These are phyloP conservation scores for Brevipalpus yothersi DNA, from an alignment of 1,140 invertebrate species.

Conservation along the genomic window DNA sequence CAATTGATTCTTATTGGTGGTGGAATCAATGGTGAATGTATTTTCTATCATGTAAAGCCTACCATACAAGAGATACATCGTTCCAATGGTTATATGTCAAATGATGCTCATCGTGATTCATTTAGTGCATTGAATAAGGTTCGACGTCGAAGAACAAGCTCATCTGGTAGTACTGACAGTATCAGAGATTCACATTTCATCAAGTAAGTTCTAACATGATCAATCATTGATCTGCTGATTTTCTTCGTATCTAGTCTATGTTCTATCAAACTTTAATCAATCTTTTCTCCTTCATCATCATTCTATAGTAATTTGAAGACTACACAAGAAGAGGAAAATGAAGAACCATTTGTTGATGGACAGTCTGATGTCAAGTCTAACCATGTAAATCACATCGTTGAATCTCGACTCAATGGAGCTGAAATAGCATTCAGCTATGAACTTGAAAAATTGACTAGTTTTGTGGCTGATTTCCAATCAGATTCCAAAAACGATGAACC, in stretches of 20 bases:
- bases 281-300: no score
- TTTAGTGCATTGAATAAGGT: no score
- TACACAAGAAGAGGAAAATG: neutral
- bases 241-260: no score
- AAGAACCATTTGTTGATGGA: neutral
- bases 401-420: neutral
- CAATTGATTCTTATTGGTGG: constrained; percentile 46
- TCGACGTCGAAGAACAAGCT: neutral
- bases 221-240: no score
- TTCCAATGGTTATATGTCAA: no score
- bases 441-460: constrained; percentile 18
- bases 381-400: no score
- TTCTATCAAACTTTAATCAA: no score
- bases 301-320: no score
- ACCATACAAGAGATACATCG: constrained; percentile 11
- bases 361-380: no score
- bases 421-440: constrained; percentile 19
- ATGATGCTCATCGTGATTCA: no score
- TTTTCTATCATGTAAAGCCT: constrained; percentile 54
- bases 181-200: neutral
- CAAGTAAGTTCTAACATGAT: neutral
- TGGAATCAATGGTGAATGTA: constrained; percentile 72
- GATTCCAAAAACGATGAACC: constrained; percentile 39
- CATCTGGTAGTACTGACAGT: neutral
- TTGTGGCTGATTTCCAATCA: constrained; percentile 23